Base-by-base conservation (phyloP, 2,113 vertebrate genomes). In the Xerus inauris region DNA sequence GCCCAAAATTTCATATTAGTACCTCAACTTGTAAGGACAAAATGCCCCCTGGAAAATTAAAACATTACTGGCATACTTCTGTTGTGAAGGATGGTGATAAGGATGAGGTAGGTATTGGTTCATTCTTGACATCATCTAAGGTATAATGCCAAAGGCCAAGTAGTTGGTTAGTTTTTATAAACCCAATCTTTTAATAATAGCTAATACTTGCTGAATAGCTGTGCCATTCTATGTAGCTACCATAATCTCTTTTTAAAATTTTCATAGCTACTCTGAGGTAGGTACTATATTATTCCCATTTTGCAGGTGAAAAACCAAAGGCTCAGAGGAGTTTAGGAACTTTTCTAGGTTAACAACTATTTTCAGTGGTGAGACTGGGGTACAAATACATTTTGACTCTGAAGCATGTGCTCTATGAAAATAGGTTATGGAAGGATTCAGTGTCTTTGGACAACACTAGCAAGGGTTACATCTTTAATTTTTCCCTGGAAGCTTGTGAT, bases 251-350 rank as follows among this genome's bases (percentile, higher is more conserved):
- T 82, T 32, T 57, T 57, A 69, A 69, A 19, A n/a, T 92, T 93
- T 88, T 91, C 67, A 89, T 40, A 72, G 45, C 72, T 88, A 64
- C n/a, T 22, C 11, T 51, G 59, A 92, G 49, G 69, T 5, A 28
- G 20, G 19, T 24, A 19, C 30, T 54, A 19, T 77, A 12, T 47
- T 80, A 20, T 84, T 22, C 42, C n/a, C 19, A 40, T 42, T 57
- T 94, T 84, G 57, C n/a, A 85, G 57, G 19, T 77, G 57, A 92
- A 87, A 49, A 93, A 76, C 89, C 26, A 59, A 81, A 91, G 57
- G 42, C 30, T 65, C 17, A 69, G 7, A 51, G 32, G 42, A 35
- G 26, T 93, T 89, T 30, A 76, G 62, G 28, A 90, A 47, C 8
- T 89, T 88, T 75, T 35, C 38, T 9, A 59, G 76, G 38, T 82